phyloP scores from a whole-genome alignment of 2,113 vertebrate genomes.

The Malurus elegans region DNA sequence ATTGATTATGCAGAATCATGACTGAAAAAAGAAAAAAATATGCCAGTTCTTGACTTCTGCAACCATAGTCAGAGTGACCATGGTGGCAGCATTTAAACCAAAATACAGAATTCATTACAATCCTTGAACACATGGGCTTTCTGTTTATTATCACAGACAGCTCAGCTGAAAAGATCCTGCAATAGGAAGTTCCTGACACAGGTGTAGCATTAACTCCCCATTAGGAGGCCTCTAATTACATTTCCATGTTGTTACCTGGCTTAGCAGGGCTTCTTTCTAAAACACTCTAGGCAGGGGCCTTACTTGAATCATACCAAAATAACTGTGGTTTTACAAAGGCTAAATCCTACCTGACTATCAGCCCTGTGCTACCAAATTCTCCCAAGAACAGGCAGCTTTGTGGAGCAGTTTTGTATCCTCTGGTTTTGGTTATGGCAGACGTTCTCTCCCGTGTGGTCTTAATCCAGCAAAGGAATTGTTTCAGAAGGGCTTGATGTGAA shows the following conservation, averaged over 20 bases:
- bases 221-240: background rate
- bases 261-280: background rate
- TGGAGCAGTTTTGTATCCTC: background rate
- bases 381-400: background rate
- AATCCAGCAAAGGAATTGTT: background rate
- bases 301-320: background rate
- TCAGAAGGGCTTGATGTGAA: constrained; percentile 35
- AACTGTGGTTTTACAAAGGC: background rate
- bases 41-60: background rate
- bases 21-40: background rate
- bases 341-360: background rate
- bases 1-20: background rate
- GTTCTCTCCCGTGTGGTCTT: constrained; percentile 23
- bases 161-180: background rate
- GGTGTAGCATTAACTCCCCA: background rate
- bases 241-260: background rate
- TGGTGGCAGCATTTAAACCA: background rate
- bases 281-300: background rate
- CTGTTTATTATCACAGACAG: background rate
- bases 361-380: background rate
- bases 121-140: accelerated
- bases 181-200: background rate
- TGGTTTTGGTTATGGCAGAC: background rate
- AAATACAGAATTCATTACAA: background rate
- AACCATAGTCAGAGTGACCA: background rate